Base-by-base conservation (phyloP, 2,113 vertebrate species). In the Centropristis striata region DNA sequence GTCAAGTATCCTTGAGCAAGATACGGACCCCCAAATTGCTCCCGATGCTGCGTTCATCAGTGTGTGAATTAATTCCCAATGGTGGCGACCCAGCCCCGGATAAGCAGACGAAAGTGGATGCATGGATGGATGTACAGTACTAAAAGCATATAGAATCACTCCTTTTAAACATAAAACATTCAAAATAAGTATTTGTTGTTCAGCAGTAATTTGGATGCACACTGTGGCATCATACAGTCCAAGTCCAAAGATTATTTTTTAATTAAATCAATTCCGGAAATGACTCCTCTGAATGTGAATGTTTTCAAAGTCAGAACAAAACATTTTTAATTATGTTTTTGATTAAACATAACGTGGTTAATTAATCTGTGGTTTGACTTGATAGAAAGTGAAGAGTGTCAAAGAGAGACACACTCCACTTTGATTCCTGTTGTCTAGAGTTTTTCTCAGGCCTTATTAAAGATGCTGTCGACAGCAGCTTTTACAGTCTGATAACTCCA, bases 401-500 rank as follows among this genome's bases (percentile, higher is more conserved):
- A 37, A 53, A 73, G 70, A 27, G 46, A 58, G 23, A 54, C 9
- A 0, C 44, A 28, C 14, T 27, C 12, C 60, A 25, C 44, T 80
- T 64, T 78, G 21, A 68, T 49, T 82, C 27, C 72, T 46, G 23
- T 60, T 36, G 21, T 39, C 14, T 44, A 37, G 14, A 0, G 10
- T 70, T 57, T 65, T 68, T 49, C 36, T 44, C 5, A 50, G 58
- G 49, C 60, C 67, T 41, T 64, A 63, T 72, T 53, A 32, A 54
- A 84, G 41, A 63, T 84, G 71, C 80, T 58, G 77, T 63, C 66
- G 54, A 71, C 36, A 73, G 53, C 53, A 64, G 75, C 14, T 81
- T 80, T 80, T 80, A 79, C 79, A 60, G 64, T 80, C 75, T 54
- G 79, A 83, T 80, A 80, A 70, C 41, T 70, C 53, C 58, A 71